Conservation (phyloP, 2,113 vertebrate genomes). For the Bos indicus region DNA sequence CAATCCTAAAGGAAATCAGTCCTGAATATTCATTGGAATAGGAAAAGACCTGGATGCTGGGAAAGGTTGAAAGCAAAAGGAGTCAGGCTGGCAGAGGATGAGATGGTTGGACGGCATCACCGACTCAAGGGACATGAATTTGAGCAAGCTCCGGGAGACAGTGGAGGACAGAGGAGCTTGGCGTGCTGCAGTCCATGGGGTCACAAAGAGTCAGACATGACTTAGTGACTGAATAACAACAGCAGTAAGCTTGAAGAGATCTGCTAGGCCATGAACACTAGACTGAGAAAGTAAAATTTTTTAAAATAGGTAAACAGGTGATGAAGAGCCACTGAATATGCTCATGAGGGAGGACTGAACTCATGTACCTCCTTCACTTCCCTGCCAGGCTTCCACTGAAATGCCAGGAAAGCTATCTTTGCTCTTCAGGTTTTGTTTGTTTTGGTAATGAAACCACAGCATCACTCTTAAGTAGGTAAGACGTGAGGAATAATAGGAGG, state of each 20-base stretch:
- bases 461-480: not conserved
- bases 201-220: not conserved
- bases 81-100: not conserved
- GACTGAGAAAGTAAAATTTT: not conserved
- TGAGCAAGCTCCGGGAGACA: not conserved
- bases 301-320: not conserved
- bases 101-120: not conserved
- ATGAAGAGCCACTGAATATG: not conserved
- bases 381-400: not conserved
- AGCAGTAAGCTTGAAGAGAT: not conserved
- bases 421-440: not conserved
- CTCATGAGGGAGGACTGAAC: not conserved
- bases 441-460: not conserved
- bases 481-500: not conserved
- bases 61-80: not conserved
- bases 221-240: not conserved
- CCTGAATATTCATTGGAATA: not conserved
- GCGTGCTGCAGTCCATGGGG: not conserved
- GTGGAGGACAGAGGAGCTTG: not conserved
- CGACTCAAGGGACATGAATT: not conserved
- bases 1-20: not conserved
- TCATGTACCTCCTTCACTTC: not conserved
- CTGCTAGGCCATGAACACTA: not conserved
- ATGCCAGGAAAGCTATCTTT: not conserved
- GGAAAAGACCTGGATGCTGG: not conserved